A percentile compares a stretch with the other conserved stretches of the same genome.
phyloP scores from a whole-genome alignment of 2,113 vertebrate genomes.

The Salminus brasiliensis region DNA sequence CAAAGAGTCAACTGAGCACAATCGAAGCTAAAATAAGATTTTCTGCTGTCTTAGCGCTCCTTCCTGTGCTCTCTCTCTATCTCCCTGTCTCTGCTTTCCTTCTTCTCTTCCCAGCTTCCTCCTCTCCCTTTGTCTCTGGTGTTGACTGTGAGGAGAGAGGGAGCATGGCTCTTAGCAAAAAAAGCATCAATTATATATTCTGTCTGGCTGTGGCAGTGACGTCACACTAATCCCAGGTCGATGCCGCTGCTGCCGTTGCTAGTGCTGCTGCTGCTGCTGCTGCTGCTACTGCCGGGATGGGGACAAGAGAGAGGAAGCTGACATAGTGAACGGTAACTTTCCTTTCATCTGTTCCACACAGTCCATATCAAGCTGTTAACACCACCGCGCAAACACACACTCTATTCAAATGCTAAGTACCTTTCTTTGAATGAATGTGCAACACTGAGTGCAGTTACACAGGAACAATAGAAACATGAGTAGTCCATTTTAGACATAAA shows the following conservation, averaged over 20 bases:
- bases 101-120: neutral
- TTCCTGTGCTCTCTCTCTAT: slow-evolving; percentile 3
- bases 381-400: neutral
- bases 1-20: neutral
- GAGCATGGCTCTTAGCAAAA: slow-evolving; percentile 29
- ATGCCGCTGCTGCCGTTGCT: slow-evolving; percentile 21
- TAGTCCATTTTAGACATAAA: neutral
- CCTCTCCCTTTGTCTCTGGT: slow-evolving; percentile 40
- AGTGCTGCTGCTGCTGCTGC: slow-evolving; percentile 21
- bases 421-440: neutral
- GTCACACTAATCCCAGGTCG: slow-evolving; percentile 26
- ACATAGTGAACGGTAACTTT: neutral
- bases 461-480: neutral
- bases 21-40: slow-evolving; percentile 15
- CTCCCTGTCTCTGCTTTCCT: neutral
- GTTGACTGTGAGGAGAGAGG: slow-evolving; percentile 32
- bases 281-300: slow-evolving; percentile 16
- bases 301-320: slow-evolving; percentile 5
- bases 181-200: slow-evolving; percentile 49
- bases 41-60: slow-evolving; percentile 11
- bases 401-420: neutral
- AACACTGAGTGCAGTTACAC: neutral
- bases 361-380: neutral
- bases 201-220: slow-evolving; percentile 42
- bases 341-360: neutral